Base-by-base conservation (phyloP, 2,113 vertebrate genomes). In the Mus spicilegus region DNA sequence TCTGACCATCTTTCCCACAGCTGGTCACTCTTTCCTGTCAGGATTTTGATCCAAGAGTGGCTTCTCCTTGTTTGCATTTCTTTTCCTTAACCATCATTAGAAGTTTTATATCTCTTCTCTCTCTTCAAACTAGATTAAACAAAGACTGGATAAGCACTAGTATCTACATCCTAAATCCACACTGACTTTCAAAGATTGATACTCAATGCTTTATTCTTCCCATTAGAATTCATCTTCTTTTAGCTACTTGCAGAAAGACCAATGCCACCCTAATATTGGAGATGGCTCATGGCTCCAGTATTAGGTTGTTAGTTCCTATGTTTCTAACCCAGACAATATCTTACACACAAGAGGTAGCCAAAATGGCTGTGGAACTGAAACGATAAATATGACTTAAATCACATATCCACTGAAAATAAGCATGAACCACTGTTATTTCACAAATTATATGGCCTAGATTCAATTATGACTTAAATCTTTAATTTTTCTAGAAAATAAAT, bases 401-500 rank as follows among this genome's bases (percentile, higher is more conserved):
- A 46, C 90, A 7, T 73, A 16, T 84, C 20, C 54, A 17, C 56
- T 89, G 7, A 4, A 91, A 28, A 67, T 8, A 42, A 77, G 16
- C 46, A 72, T 91, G 70, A 77, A 77, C 67, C 16, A 56, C 46
- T 89, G 9, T 89, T 33, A 81, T 75, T 94, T 94, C 39, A 87
- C 12, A 65, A 86, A 89, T 8, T 72, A 14, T 54, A 56, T 88
- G 30, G 61, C 7, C 36, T 33, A 24, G 5, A 58, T 81, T 81
- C 87, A 30, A 67, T 87, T 73, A 54, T 78, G 22, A 70, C 58
- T 84, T 84, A 3, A 73, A 78, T 51, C 26, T 89, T 96, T 76
- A 85, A 26, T 80, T 96, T 49, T 89, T 75, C 26, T 82, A 84
- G 46, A 56, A 93, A 96, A 87, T 36, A 77, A 51, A 65, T 67